Evolutionary conservation across 2,113 vertebrate species (phyloP).

Genomic region (Manacus vitellinus): DNA sequence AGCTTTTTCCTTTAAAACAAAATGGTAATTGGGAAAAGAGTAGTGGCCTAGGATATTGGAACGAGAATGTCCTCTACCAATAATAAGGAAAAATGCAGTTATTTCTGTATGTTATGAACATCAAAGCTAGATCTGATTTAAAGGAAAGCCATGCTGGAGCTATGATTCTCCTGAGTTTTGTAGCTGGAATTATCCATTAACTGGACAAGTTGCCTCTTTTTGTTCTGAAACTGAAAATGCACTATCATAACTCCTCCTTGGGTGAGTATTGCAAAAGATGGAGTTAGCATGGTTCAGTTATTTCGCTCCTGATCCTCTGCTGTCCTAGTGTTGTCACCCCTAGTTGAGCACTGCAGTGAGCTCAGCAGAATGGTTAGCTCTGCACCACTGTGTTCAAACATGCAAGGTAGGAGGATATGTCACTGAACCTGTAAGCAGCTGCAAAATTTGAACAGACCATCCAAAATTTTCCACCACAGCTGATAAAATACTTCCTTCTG

Average conservation of each 20-base stretch:
- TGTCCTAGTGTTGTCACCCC: not conserved
- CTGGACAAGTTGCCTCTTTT: not conserved
- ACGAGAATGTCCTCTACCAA: not conserved
- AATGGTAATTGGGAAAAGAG: not conserved
- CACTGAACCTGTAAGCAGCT: not conserved
- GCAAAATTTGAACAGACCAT: not conserved
- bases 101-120: not conserved
- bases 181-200: not conserved
- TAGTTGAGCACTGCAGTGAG: not conserved
- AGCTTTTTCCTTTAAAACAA: not conserved
- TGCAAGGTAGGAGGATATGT: not conserved
- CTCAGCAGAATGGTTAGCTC: not conserved
- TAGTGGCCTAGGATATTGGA: not conserved
- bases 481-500: not conserved
- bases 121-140: not conserved
- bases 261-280: rapidly evolving
- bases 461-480: not conserved
- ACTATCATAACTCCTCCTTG: not conserved
- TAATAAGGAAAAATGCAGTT: not conserved
- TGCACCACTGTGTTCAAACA: not conserved
- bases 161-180: not conserved
- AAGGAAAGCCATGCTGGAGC: not conserved
- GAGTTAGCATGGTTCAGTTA: not conserved
- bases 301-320: not conserved
- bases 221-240: not conserved